Evolutionary conservation across 2,888 invertebrate genomes (phyloP), one percentile per base, ranked within the genome.

Genomic region (Drosophila lacicola): DNA sequence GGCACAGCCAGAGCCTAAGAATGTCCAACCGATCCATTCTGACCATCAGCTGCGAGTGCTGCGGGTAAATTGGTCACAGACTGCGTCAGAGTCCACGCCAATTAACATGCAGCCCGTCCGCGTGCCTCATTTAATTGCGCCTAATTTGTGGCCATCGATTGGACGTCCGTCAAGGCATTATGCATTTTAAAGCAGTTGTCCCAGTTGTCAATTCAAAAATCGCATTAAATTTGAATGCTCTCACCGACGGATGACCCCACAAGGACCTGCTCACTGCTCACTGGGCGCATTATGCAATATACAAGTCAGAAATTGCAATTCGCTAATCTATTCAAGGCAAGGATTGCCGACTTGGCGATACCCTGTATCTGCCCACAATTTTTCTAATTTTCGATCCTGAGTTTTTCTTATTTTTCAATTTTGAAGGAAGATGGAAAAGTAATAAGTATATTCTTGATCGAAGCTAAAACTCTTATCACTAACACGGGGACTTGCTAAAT

Each of bases 151-250:
- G 10, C 13, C 17, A 57, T 51, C 58, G 39, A 70, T 76, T 60
- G 49, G 13, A 41, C 49, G 19, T 6, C 21, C 5, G 46, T 67
- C 46, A 36, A 3, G 9, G 33, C 63, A 45, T 39, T 71, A 61
- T 80, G 72, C 44, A 77, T 80, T 61, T 51, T 47, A 45, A 25
- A 75, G n/a, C 42, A 75, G 41, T 25, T 25, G 25, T 25, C 8
- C 11, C 11, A 33, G 11, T 14, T 50, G 46, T 68, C 53, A 45
- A 50, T 21, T 53, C 11, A 19, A n/a, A 74, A 58, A n/a, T 45
- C 36, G 4, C 9, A 67, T 51, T 60, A 53, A 70, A 58, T 21
- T 37, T 68, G 17, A 50, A 70, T 70, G 29, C 25, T 5, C 3
- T 46, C 13, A 9, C 25, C 33, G 14, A 11, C 5, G 14, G 14